phyloP scores from a whole-genome alignment of 2,113 vertebrate genomes.

The Bos taurus region DNA sequence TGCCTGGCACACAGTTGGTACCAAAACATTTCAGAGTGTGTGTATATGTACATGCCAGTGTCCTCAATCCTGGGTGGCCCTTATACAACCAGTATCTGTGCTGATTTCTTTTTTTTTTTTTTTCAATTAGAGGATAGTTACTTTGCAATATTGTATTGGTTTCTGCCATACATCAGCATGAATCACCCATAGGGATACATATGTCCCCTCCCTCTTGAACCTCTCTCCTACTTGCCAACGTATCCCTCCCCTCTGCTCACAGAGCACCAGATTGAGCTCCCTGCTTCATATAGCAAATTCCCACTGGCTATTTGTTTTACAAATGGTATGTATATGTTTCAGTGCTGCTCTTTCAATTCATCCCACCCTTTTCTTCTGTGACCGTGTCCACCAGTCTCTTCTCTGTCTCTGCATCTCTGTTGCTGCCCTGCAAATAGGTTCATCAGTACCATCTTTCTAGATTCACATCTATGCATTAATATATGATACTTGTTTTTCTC shows the following conservation, averaged over 20 bases:
- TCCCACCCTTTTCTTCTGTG: not conserved
- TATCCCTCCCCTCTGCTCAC: not conserved
- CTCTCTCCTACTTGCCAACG: not conserved
- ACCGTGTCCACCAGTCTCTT: not conserved
- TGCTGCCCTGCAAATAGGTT: not conserved
- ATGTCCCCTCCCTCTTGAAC: not conserved
- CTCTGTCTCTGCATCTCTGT: not conserved
- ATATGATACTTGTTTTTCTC: not conserved
- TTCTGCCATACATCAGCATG: not conserved
- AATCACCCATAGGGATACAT: not conserved
- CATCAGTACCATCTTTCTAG: not conserved
- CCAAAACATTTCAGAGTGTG: not conserved
- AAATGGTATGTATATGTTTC: not conserved
- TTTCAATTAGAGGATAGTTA: not conserved
- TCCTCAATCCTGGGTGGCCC: not conserved
- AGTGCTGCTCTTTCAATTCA: not conserved
- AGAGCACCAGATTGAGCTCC: not conserved
- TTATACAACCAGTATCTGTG: not conserved
- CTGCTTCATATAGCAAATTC: not conserved
- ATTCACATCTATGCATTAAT: not conserved
- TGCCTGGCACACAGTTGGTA: not conserved
- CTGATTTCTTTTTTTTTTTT: not conserved
- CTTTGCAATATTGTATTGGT: not conserved
- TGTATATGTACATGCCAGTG: not conserved
- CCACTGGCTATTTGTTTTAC: not conserved